Evolutionary conservation across 2,797 vertebrate genomes (phyloP).

Genomic region (Manis crassicaudata): DNA sequence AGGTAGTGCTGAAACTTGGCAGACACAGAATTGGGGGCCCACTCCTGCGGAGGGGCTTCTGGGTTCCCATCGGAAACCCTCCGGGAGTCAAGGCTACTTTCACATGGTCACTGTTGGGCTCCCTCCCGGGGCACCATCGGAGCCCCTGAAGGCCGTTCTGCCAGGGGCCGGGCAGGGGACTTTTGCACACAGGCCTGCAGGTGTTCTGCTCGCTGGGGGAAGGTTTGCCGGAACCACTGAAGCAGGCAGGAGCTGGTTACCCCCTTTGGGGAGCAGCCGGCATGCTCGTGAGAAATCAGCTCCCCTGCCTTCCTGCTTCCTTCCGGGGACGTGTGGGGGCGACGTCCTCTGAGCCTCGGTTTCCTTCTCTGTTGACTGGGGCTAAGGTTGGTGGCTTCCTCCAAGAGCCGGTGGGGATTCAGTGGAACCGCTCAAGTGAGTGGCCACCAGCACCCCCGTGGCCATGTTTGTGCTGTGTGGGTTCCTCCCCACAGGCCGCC

Average conservation of each 20-base stretch:
- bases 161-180: accelerated
- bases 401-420: not conserved
- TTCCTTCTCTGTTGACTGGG: not conserved
- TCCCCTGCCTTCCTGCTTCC: not conserved
- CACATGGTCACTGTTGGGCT: accelerated
- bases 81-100: not conserved
- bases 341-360: not conserved
- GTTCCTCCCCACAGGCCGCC: accelerated
- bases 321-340: not conserved
- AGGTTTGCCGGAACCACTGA: not conserved
- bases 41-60: accelerated
- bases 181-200: accelerated
- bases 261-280: not conserved
- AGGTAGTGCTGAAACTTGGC: no score
- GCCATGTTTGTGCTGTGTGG: not conserved
- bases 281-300: not conserved
- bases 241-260: not conserved
- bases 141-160: accelerated
- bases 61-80: no score
- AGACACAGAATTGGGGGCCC: not conserved
- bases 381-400: not conserved
- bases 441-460: no score
- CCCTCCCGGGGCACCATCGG: accelerated
- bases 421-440: accelerated
- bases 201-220: not conserved